Evolutionary conservation across 2,113 vertebrate genomes (phyloP).

Genomic region (Zootoca vivipara): DNA sequence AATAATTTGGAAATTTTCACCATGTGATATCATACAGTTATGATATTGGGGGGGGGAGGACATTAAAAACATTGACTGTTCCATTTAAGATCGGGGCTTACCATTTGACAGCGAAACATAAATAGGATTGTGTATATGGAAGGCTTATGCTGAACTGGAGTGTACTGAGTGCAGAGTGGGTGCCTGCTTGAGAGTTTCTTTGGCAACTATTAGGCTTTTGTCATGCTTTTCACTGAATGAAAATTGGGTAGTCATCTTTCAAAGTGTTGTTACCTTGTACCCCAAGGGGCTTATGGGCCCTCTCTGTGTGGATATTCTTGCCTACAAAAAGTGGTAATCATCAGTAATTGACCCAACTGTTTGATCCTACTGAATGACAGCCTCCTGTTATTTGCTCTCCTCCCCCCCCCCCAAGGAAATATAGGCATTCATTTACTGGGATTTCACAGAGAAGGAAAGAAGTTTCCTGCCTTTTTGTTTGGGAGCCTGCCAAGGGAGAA

Average conservation of each 20-base stretch:
- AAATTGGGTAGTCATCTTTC: constrained; percentile 17
- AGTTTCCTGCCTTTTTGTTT: constrained; percentile 31
- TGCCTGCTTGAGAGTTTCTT: not conserved
- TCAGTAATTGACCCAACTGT: constrained; percentile 32
- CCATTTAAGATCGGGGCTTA: not conserved
- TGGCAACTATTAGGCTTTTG: not conserved
- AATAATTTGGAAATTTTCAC: no score
- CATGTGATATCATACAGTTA: no score
- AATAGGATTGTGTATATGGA: not conserved
- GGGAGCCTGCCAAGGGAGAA: constrained; percentile 65
- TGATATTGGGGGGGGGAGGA: not conserved
- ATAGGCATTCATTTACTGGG: constrained; percentile 8
- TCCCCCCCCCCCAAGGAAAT: constrained; percentile 56
- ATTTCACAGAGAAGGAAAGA: constrained; percentile 53
- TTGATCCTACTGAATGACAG: constrained; percentile 47
- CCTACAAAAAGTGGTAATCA: not conserved
- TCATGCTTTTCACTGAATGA: not conserved
- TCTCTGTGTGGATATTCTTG: not conserved
- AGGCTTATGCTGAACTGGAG: not conserved
- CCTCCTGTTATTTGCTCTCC: constrained; percentile 56
- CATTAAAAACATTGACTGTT: not conserved
- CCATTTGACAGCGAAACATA: not conserved
- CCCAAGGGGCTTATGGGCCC: constrained; percentile 20
- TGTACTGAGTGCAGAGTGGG: not conserved
- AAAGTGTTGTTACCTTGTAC: constrained; percentile 28